phyloP scores from a whole-genome alignment of 2,888 invertebrate genomes.

The Clanis bilineata region DNA sequence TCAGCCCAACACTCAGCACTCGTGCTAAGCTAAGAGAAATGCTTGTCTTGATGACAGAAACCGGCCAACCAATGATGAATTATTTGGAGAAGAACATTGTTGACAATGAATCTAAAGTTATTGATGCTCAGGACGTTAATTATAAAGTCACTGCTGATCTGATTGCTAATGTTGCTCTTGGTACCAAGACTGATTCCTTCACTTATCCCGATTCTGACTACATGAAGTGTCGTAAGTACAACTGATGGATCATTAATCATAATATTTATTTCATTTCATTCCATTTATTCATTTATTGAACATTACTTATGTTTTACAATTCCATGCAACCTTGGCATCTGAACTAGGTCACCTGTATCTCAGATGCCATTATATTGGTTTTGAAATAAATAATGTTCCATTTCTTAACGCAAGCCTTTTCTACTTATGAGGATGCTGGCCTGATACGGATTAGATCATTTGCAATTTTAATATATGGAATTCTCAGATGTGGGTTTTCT shows the following conservation, averaged over 20 bases:
- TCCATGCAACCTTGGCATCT: no score
- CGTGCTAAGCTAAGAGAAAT: slow-evolving; percentile 31
- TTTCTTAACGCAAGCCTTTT: no score
- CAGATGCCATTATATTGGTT: no score
- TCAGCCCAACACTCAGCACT: slow-evolving; percentile 29
- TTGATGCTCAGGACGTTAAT: slow-evolving; percentile 33
- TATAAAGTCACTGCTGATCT: slow-evolving; percentile 35
- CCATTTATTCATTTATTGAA: no score
- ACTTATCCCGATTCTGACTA: slow-evolving; percentile 30
- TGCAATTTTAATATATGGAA: no score
- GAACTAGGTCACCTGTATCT: no score
- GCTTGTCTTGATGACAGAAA: slow-evolving; percentile 34
- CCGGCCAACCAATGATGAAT: slow-evolving; percentile 32
- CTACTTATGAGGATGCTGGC: no score
- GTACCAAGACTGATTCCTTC: slow-evolving; percentile 33
- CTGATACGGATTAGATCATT: no score
- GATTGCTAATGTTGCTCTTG: slow-evolving; percentile 35
- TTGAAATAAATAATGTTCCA: no score
- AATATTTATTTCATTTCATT: no score
- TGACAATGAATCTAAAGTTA: slow-evolving; percentile 6
- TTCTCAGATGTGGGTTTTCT: no score
- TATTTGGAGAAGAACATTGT: slow-evolving; percentile 21
- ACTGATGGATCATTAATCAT: neutral
- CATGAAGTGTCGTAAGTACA: slow-evolving; percentile 32
- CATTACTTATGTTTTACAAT: no score